Base-by-base conservation (phyloP, 2,113 vertebrate species). In the Perccottus glenii region DNA sequence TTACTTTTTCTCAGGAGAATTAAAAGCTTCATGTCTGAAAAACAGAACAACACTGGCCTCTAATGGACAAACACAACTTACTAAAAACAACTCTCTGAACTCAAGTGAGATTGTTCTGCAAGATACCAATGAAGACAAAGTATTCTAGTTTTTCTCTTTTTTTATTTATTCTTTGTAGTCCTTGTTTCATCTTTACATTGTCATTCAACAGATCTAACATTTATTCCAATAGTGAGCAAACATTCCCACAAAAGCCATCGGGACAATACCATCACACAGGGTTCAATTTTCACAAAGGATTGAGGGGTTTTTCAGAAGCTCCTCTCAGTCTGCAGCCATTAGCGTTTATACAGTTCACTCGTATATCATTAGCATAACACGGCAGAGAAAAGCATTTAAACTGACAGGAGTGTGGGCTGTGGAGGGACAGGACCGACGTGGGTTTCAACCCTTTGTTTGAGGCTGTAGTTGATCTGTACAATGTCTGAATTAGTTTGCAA, bases 321-420 rank as follows among this genome's bases (percentile, higher is more conserved):
- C 75, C 77, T 84, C 73, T 77, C 87, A 77, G 68, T 82, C 72
- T 83, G 80, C 77, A 83, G 83, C 80, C 81, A 62, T 62, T 87
- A 83, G 86, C 83, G 78, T 88, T 92, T 89, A 90, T 77, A 86
- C 84, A 82, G 73, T 64, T 88, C 88, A 93, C 88, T 91, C 83
- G 40, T 80, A 82, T 87, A 80, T 80, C 63, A 89, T 87, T 86
- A 90, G 89, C 85, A 84, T 87, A 87, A 83, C 64, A 85, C 78
- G 84, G 88, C 77, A 86, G 87, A 91, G 82, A 87, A 89, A 86
- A 87, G 89, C 87, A 89, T 87, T 75, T 81, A 86, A 84, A 86
- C 86, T 76, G 64, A 60, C 63, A 83, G 76, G 82, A 87, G 73
- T 75, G 77, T 73, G 19, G 43, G 66, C 51, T 5, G 47, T 63